Base-by-base conservation (phyloP, 1,140 invertebrate genomes). In the Trachymyrmex cornetzi region DNA sequence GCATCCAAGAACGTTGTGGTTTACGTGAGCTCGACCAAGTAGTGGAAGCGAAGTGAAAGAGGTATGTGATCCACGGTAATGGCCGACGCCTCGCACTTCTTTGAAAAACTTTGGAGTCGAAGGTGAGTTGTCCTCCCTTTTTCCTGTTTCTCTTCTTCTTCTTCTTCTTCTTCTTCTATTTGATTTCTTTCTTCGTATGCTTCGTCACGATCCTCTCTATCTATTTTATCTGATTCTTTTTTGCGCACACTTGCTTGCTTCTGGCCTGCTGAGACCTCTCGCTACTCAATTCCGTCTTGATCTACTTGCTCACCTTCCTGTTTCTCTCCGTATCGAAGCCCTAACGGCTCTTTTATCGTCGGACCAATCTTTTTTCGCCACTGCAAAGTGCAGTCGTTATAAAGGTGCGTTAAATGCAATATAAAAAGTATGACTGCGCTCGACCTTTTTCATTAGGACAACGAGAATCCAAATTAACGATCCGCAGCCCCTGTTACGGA, bases 21-120 rank as follows among this genome's bases (percentile, higher is more conserved):
- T 84, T 75, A 63, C 63, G 64, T 71, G 55, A 57, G 38, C 38
- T 11, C 61, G 88, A 50, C 77, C 74, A 85, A 87, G 82, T 57
- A 64, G 22, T 30, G 69, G 79, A 86, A 66, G 75, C 44, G 71
- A 84, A 77, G 79, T 44, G 71, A 53, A 72, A 90, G 75, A 90
- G 89, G 79, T 80, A 77, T 90, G 86, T 77, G 88, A 90, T 89
- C 88, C 89, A 71, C 80, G 79, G 86, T 90, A 90, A 90, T 90
- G 85, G 89, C 74, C 88, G 38, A 90, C 85, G 80, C 74, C 84
- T 85, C 59, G 66, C 66, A 75, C 67, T 69, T 89, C 38, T 69
- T 24, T 72, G 67, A 72, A 88, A 85, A 90, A 90, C 71, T 88
- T 90, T 90, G 30, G 57, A 85, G 79, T 48, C 50, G 77, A 85